phyloP scores from a whole-genome alignment of 30 jellyfish, hydroid and myxozoan species.

The Turritopsis rubra region DNA sequence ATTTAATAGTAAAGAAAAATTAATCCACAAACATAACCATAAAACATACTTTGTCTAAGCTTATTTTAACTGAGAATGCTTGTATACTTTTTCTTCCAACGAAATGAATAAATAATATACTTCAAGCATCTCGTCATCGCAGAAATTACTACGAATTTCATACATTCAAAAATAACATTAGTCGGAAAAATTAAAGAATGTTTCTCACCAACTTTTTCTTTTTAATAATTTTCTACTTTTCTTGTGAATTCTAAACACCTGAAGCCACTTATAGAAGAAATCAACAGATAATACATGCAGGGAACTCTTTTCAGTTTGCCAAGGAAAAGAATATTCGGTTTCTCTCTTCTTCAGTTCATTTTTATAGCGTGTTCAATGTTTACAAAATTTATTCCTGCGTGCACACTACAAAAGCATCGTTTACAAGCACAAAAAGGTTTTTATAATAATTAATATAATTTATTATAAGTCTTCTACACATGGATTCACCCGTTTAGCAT shows the following conservation, averaged over 20 bases:
- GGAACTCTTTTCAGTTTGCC: neutral
- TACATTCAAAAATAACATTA: neutral
- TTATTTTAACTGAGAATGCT: too few species aligned
- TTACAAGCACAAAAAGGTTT: neutral
- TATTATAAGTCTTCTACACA: neutral
- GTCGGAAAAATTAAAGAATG: neutral
- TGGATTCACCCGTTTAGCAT: too few species aligned
- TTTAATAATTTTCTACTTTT: neutral
- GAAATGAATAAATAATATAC: too few species aligned
- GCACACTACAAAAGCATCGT: neutral
- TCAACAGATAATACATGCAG: neutral
- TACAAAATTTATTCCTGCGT: neutral
- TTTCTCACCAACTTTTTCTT: neutral
- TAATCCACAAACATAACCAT: too few species aligned
- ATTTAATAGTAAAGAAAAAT: too few species aligned
- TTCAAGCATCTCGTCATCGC: too few species aligned
- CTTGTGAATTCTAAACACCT: neutral
- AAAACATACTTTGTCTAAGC: too few species aligned
- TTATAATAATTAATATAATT: too few species aligned
- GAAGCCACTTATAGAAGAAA: neutral
- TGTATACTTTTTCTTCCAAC: too few species aligned
- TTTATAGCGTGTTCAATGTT: neutral
- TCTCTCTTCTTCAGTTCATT: neutral
- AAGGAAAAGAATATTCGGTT: neutral
- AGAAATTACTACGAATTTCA: too few species aligned